Percentiles rank a stretch among this genome's conserved stretches.
These are phyloP conservation scores for Leptodactylus fuscus DNA, from an alignment of 2,113 vertebrate species.

Conservation along the genomic window DNA sequence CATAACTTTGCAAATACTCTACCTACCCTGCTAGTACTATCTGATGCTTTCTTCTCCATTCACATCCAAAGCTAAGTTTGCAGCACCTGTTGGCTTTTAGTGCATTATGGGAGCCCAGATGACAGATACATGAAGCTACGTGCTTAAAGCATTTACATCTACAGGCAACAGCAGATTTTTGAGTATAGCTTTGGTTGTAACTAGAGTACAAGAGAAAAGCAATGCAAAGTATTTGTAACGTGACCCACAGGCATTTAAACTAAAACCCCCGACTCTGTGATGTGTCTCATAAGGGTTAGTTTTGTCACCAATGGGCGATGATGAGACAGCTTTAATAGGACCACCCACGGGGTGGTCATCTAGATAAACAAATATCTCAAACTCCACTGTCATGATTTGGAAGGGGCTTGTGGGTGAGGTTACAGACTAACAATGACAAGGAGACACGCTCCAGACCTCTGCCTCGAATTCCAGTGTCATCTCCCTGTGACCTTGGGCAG, in stretches of 20 bases:
- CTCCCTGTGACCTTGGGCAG: conserved; percentile 23
- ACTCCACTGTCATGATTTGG: neutral
- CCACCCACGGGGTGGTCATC: neutral
- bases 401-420: neutral
- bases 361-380: neutral
- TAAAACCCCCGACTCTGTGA: neutral
- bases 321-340: neutral
- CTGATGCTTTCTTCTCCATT: neutral
- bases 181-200: neutral
- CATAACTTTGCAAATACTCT: too few species aligned
- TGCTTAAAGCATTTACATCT: neutral
- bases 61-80: neutral
- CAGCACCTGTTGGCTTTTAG: neutral
- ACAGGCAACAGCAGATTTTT: neutral
- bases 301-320: neutral
- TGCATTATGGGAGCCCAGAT: neutral
- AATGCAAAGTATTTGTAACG: neutral
- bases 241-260: neutral
- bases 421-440: conserved; percentile 24
- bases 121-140: neutral
- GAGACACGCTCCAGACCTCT: neutral
- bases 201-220: neutral
- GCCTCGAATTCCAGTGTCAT: neutral
- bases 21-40: neutral
- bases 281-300: neutral